These are phyloP conservation scores for Pimephales promelas DNA, from an alignment of 2,113 vertebrate species.

Conservation along the genomic window DNA sequence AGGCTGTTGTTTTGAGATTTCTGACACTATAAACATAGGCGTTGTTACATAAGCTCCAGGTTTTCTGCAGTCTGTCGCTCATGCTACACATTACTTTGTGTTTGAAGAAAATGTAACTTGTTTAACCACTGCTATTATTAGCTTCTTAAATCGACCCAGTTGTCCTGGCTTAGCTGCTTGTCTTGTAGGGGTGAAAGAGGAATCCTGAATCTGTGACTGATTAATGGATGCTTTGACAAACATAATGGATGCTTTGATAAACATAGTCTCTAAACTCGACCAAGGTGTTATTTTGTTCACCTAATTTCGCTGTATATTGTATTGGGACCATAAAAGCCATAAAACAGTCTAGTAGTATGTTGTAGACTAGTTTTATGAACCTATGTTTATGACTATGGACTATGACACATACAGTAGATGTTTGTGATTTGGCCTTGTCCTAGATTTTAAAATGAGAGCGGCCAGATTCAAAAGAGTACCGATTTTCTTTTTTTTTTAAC, in stretches of 20 bases:
- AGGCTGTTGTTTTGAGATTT: neutral
- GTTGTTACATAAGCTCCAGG: neutral
- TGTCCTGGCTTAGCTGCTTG: neutral
- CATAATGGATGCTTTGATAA: neutral
- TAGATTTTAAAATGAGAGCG: neutral
- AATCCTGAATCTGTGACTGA: neutral
- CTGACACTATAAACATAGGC: neutral
- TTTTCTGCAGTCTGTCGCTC: neutral
- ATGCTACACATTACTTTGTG: too few relatives aligned
- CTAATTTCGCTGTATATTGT: neutral
- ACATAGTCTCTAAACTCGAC: neutral
- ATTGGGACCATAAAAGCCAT: neutral
- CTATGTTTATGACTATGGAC: neutral
- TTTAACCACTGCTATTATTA: neutral
- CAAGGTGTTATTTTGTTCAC: neutral
- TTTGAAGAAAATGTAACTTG: neutral
- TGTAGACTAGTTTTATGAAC: neutral
- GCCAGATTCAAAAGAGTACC: neutral
- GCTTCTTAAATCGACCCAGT: neutral
- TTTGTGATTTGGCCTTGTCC: neutral
- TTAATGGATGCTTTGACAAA: neutral
- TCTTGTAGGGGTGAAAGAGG: neutral
- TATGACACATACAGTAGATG: neutral
- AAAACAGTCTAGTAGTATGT: neutral
- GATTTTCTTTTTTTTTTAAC: too few relatives aligned